Percentiles rank a stretch among this genome's conserved stretches.
Evolutionary conservation across 2,888 invertebrate genomes (phyloP).

Genomic region (Dinocampus coccinellae): DNA sequence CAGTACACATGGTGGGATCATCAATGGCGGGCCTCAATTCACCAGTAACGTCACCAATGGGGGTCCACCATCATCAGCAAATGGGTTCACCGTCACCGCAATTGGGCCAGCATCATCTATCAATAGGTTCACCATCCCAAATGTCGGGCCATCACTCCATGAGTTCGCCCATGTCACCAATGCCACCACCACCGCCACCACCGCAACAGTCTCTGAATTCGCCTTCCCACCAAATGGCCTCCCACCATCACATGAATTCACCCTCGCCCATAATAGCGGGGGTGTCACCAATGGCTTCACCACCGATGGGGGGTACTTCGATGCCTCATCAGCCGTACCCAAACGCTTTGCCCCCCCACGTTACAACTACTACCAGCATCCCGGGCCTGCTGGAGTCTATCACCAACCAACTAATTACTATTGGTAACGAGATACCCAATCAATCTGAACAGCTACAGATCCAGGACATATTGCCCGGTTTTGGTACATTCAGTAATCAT

Average conservation of each 20-base stretch:
- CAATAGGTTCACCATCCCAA: conserved; percentile 71
- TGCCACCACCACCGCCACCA: conserved; percentile 58
- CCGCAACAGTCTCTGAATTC: conserved; percentile 63
- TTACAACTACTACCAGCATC: conserved; percentile 77
- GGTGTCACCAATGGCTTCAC: conserved; percentile 62
- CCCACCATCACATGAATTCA: conserved; percentile 66
- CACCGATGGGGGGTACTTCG: conserved; percentile 66
- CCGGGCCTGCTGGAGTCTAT: conserved; percentile 67
- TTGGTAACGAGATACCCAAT: conserved; percentile 73
- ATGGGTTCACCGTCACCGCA: conserved; percentile 72
- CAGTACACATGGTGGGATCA: conserved; percentile 59
- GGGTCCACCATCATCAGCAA: conserved; percentile 71
- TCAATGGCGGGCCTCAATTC: conserved; percentile 56
- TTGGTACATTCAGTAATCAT: conserved; percentile 62
- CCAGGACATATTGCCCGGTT: conserved; percentile 58
- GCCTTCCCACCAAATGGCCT: conserved; percentile 62
- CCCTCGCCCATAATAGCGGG: conserved; percentile 69
- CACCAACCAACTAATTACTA: conserved; percentile 80
- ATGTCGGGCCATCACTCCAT: conserved; percentile 63
- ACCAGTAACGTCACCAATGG: conserved; percentile 55
- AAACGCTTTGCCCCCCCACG: conserved; percentile 90
- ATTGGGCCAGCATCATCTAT: conserved; percentile 72
- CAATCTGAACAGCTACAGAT: conserved; percentile 48
- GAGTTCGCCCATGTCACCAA: conserved; percentile 65
- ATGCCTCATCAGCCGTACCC: conserved; percentile 76